Evolutionary conservation across 2,797 vertebrate species (phyloP), one percentile per base, ranked within the genome.

Genomic region (Avahi laniger): DNA sequence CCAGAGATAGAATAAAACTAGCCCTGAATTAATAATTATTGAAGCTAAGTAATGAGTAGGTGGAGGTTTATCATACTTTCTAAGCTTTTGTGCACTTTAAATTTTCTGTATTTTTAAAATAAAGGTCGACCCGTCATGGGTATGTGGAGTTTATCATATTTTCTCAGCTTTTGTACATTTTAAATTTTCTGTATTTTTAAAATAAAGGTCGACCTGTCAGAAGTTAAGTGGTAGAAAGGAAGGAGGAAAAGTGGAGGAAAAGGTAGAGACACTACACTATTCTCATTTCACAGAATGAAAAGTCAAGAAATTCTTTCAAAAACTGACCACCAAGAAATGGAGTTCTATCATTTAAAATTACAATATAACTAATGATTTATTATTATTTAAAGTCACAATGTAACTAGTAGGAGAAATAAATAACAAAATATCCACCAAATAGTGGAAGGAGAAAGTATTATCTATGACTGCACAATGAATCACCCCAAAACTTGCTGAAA

Each of bases 151-250:
- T 43, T 43, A 43, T 43, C 43, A 43, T 43, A 43, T 67, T 48
- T 91, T 73, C n/a, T 69, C 28, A 50, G 59, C 1, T 28, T 72
- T 9, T 54, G 24, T 73, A 28, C 33, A 84, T 28, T 59, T 89
- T 79, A 83, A 69, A 57, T 61, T 89, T 85, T 76, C 33, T 20
- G 22, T 72, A 80, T 86, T 88, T 94, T 92, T 30, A 63, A 94
- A 30, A 81, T 48, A 92, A 67, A 87, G 35, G 13, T 69, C 35
- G 18, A 83, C 18, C 65, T 75, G 24, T 52, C 48, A 73, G 48
- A 94, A 76, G 54, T 79, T 46, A 38, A 89, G 33, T 41, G 30
- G 12, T 73, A 61, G 35, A 79, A 70, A 87, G 10, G 28, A 67
- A 92, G 63, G 69, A 85, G 18, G 69, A 85, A 41, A 35, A 4